These are phyloP conservation scores for Ephestia elutella DNA, from an alignment of 1,140 invertebrate species.

Conservation along the genomic window DNA sequence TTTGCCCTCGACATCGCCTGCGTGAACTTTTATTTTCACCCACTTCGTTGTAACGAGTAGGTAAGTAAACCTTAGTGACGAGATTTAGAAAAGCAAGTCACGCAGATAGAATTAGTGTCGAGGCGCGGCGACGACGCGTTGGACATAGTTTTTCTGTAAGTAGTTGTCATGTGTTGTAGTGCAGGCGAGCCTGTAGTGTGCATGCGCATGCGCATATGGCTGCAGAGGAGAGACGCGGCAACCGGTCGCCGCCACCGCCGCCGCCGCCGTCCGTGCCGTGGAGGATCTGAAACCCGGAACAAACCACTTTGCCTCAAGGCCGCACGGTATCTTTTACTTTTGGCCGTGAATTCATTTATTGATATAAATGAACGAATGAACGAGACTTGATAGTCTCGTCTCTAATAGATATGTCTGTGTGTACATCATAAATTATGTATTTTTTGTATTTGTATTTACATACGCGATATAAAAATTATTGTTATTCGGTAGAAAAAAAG, in stretches of 20 bases:
- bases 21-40: no score
- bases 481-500: no score
- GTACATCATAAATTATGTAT: not conserved
- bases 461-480: no score
- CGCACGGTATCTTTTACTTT: constrained; percentile 46
- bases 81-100: no score
- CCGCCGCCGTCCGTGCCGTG: no score
- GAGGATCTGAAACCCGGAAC: constrained; percentile 69
- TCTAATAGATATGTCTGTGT: constrained; percentile 18
- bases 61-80: no score
- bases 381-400: constrained; percentile 28
- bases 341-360: constrained; percentile 31
- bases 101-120: no score
- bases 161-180: not conserved
- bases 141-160: not conserved
- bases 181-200: not conserved
- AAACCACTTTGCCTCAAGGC: constrained; percentile 53
- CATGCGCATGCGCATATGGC: constrained; percentile 17
- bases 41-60: no score
- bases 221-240: constrained; percentile 31
- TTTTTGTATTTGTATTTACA: no score
- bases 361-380: no score
- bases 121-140: not conserved
- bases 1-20: no score
- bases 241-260: constrained; percentile 37